Base-by-base conservation (phyloP, 2,888 invertebrate species). In the Zaprionus lineosus region DNA sequence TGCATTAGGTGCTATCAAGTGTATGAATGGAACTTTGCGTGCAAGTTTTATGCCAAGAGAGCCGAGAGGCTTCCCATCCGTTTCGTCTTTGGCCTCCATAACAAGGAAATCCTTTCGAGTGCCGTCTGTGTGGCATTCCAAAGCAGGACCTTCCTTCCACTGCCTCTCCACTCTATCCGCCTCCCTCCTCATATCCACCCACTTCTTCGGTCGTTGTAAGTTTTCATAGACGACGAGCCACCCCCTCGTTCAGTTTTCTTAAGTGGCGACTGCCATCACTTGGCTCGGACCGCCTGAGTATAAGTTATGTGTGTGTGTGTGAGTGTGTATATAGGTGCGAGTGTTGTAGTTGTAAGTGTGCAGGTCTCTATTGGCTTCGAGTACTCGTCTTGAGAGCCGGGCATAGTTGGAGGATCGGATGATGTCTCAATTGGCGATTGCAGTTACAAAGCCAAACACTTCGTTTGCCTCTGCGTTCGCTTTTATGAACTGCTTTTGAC, bases 31-130 rank as follows among this genome's bases (percentile, higher is more conserved):
- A 70, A 67, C 68, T 67, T 70, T 73, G 55, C 57, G 55, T 67
- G 52, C 52, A 61, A 72, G 26, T 72, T 67, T 56, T 12, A 43
- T 43, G 60, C 55, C 60, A 55, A 55, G 47, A 46, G 31, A 4
- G 3, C 15, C 14, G 15, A 15, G 40, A 12, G 8, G 8, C 26
- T 34, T 11, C 1, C 33, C 5, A 12, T 15, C 6, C 16, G 6
- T 46, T 2, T 29, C 11, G n/a, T 21, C 21, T n/a, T 15, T 37
- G 31, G 50, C 56, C 33, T 58, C 64, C 74, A 52, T 65, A 85
- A 81, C 81, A 70, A 84, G 83, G 61, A 79, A 75, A 81, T 79
- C 81, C 86, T 47, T 61, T 85, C 57, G 56, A 81, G 81, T 85
- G 79, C 57, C 51, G 55, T 50, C 63, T 39, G 36, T 15, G 18